phyloP scores from a whole-genome alignment of 2,888 invertebrate genomes.

The Cancer borealis region DNA sequence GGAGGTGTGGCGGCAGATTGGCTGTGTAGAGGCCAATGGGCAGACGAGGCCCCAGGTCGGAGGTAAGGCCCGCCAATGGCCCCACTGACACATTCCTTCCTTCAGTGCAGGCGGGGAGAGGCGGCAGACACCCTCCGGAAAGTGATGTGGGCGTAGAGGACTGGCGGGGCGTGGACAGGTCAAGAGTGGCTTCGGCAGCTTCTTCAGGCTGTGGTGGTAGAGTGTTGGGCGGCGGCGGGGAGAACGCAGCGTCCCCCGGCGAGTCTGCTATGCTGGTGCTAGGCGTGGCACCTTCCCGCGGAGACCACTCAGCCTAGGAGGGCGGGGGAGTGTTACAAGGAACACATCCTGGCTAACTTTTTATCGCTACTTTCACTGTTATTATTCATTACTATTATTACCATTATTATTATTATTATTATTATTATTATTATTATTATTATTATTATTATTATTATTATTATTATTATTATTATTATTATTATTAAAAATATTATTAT shows the following conservation, averaged over 20 bases:
- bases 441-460: too few species aligned
- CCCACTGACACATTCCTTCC: conserved; percentile 24
- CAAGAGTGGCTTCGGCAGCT: conserved; percentile 52
- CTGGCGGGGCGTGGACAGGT: conserved; percentile 56
- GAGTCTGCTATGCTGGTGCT: conserved; percentile 23
- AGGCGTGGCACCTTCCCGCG: conserved; percentile 39
- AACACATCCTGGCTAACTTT: neutral
- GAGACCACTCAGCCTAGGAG: conserved; percentile 30
- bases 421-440: too few species aligned
- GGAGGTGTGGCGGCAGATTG: conserved; percentile 75
- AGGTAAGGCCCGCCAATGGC: neutral
- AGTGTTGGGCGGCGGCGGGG: conserved; percentile 5
- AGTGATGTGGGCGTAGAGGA: conserved; percentile 58
- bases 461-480: too few species aligned
- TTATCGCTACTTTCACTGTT: too few species aligned
- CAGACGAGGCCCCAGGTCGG: conserved; percentile 46
- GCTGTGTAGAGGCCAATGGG: conserved; percentile 70
- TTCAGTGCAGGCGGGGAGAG: neutral
- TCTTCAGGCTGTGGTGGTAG: conserved; percentile 24
- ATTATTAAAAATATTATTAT: too few species aligned
- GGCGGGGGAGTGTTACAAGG: neutral
- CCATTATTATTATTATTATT: neutral
- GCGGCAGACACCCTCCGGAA: neutral
- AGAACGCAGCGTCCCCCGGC: conserved; percentile 33
- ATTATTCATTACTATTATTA: neutral